Conservation (phyloP, 64 coral and sea anemone genomes). For the Montipora capricornis region DNA sequence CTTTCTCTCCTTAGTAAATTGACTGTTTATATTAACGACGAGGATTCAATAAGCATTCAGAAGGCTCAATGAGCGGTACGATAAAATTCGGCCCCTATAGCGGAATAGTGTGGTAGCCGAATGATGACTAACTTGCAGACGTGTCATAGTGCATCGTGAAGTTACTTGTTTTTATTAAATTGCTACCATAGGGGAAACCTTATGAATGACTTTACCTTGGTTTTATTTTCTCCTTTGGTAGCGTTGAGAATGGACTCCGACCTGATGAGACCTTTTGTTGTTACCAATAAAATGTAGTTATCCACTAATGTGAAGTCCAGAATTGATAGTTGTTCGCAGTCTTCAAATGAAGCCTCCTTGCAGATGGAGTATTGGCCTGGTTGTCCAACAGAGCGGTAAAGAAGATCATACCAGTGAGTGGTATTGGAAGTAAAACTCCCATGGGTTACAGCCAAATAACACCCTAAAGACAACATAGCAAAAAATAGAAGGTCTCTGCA, state of each 20-base stretch:
- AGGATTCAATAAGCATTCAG: too few relatives aligned
- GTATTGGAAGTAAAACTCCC: conserved; percentile 52
- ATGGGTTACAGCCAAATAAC: conserved; percentile 61
- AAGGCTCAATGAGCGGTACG: too few relatives aligned
- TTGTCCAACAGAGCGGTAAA: conserved; percentile 41
- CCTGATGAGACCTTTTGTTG: conserved; percentile 41
- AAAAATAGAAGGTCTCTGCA: too few relatives aligned
- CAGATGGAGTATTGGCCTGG: conserved; percentile 64
- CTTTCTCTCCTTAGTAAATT: too few relatives aligned
- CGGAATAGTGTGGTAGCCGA: too few relatives aligned
- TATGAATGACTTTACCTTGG: conserved; percentile 20
- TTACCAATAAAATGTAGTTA: conserved; percentile 51
- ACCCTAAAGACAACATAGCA: conserved; percentile 1
- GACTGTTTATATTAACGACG: too few relatives aligned
- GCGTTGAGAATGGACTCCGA: conserved; percentile 35
- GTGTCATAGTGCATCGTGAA: neutral
- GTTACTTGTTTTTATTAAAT: too few relatives aligned
- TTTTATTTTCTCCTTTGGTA: conserved; percentile 17
- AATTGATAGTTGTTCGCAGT: conserved; percentile 46
- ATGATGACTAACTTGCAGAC: neutral
- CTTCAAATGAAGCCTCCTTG: conserved; percentile 33
- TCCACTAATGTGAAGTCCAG: conserved; percentile 50
- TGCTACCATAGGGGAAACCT: too few relatives aligned
- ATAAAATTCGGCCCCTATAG: too few relatives aligned
- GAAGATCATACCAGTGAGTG: conserved; percentile 60